A percentile compares a stretch with the other conserved stretches of the same genome.
Evolutionary conservation across 2,797 vertebrate species (phyloP).

Genomic region (Sphenodon punctatus): DNA sequence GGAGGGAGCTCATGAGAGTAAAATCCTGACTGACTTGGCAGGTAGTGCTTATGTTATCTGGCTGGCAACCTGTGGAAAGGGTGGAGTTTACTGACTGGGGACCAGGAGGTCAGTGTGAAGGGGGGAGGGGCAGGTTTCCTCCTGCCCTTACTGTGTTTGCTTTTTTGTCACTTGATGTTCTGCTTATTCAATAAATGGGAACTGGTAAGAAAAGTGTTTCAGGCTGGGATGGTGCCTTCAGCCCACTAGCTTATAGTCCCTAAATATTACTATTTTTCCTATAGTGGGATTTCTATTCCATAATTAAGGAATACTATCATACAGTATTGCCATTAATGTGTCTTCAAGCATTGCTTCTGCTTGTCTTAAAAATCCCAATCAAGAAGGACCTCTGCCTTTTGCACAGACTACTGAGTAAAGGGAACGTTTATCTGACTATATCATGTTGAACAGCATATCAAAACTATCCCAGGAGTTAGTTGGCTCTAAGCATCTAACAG

Average conservation of each 20-base stretch:
- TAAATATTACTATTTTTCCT: background rate
- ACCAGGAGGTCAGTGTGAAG: no score
- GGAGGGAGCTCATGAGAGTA: no score
- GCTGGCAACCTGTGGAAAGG: no score
- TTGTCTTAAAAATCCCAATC: background rate
- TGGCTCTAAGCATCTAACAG: background rate
- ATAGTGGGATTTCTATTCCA: rapidly evolving
- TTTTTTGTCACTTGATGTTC: no score
- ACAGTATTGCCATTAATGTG: background rate
- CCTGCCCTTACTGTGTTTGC: no score
- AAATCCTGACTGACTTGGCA: no score
- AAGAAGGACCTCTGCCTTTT: background rate
- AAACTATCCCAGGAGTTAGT: background rate
- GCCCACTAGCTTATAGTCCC: background rate
- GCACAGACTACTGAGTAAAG: background rate
- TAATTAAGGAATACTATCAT: background rate
- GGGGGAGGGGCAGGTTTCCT: no score
- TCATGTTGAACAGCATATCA: background rate
- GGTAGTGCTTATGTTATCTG: no score
- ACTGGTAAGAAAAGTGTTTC: no score
- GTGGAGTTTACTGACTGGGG: no score
- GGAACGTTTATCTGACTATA: background rate
- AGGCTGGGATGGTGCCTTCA: no score
- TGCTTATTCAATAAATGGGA: no score
- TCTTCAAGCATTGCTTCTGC: background rate